Percentiles rank a stretch among this genome's conserved stretches.
phyloP scores from a whole-genome alignment of 2,888 invertebrate genomes.

The Nysson spinosus region DNA sequence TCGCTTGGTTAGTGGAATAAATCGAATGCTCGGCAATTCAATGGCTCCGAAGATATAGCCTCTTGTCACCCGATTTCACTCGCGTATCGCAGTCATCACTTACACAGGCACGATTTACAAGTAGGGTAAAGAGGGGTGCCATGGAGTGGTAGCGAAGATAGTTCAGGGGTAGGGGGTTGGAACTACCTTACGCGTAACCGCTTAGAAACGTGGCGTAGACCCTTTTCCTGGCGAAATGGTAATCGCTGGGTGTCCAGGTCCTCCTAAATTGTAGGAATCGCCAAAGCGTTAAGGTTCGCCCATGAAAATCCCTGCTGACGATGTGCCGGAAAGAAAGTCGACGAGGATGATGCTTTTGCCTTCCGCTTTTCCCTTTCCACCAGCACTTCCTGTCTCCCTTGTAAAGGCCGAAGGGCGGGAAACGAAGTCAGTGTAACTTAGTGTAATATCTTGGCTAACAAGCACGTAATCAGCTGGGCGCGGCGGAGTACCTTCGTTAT shows the following conservation, averaged over 20 bases:
- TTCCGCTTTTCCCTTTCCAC: background rate
- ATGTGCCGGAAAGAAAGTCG: slow-evolving; percentile 1
- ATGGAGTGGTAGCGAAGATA: no score
- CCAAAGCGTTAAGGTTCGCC: slow-evolving; percentile 13
- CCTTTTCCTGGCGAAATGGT: slow-evolving; percentile 35
- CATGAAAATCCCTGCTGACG: slow-evolving; percentile 4
- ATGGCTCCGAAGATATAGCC: no score
- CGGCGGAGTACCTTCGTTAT: slow-evolving; percentile 20
- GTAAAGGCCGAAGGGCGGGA: background rate
- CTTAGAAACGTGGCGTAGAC: no score
- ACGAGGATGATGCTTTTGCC: background rate
- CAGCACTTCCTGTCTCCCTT: background rate
- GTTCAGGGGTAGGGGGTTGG: no score
- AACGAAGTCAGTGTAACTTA: slow-evolving; percentile 36
- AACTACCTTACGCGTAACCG: no score
- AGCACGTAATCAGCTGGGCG: slow-evolving; percentile 26
- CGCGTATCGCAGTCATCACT: no score
- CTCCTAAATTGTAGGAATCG: slow-evolving; percentile 56
- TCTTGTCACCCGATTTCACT: no score
- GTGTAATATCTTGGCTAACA: slow-evolving; percentile 43
- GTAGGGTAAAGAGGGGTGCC: no score
- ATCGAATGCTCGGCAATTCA: no score
- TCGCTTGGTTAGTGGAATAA: no score
- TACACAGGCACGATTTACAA: no score
- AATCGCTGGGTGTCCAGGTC: slow-evolving; percentile 46